Percentiles rank a stretch among this genome's conserved stretches.
phyloP scores from a whole-genome alignment of 2,888 invertebrate genomes.

The Dysmachus trigonus region DNA sequence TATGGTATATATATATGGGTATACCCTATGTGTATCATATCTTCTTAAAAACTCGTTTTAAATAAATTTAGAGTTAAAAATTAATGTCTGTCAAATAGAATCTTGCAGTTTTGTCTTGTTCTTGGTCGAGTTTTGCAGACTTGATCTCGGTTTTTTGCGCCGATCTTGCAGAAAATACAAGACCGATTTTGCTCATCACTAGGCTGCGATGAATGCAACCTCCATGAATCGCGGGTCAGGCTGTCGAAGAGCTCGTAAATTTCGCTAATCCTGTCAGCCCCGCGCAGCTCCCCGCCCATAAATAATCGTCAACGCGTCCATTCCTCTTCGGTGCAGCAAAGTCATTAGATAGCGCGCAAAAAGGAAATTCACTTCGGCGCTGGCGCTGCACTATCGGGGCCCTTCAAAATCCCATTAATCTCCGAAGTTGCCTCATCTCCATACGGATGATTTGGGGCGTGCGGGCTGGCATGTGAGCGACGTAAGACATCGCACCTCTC shows the following conservation, averaged over 20 bases:
- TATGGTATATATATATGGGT: no score
- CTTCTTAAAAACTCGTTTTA: no score
- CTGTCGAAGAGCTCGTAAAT: neutral
- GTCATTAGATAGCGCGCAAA: neutral
- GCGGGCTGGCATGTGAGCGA: neutral
- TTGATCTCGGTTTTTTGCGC: no score
- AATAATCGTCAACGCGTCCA: neutral
- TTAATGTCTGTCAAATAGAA: no score
- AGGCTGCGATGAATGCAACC: neutral
- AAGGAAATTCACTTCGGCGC: neutral
- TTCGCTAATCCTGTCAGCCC: neutral
- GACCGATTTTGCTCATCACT: neutral
- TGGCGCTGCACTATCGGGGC: neutral
- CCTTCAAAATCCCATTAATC: constrained; percentile 5
- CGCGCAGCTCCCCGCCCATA: neutral
- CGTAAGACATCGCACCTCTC: neutral
- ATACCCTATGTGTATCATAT: no score
- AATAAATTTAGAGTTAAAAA: no score
- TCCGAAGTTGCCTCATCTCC: neutral
- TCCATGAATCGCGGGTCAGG: neutral
- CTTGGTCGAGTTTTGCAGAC: neutral
- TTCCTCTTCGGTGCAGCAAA: neutral
- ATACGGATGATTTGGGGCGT: neutral
- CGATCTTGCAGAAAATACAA: neutral
- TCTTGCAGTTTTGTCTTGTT: neutral